Percentiles rank a stretch among this genome's conserved stretches.
These are phyloP conservation scores for Rugalucina vietnamica DNA, from an alignment of 2,888 invertebrate species.

Conservation along the genomic window DNA sequence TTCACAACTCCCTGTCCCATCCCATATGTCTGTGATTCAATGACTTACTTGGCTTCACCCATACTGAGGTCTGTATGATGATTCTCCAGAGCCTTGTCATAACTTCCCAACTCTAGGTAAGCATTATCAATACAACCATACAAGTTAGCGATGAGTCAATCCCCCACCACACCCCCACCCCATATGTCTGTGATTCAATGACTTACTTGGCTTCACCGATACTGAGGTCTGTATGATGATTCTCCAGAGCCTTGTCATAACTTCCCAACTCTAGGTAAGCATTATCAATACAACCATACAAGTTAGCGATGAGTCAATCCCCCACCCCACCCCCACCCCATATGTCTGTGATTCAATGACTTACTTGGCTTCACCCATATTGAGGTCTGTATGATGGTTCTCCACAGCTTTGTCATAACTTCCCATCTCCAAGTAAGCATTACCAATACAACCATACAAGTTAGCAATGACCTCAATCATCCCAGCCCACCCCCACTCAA, in stretches of 20 bases:
- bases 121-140: conserved; percentile 83
- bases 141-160: conserved; percentile 80
- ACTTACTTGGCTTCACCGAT: conserved; percentile 78
- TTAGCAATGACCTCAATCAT: conserved; percentile 80
- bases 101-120: conserved; percentile 79
- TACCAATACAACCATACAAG: conserved; percentile 82
- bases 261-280: conserved; percentile 80
- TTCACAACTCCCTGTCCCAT: no score
- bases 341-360: no score
- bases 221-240: conserved; percentile 78
- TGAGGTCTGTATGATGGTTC: conserved; percentile 78
- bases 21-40: no score
- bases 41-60: conserved; percentile 78
- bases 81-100: conserved; percentile 76
- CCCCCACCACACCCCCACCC: no score
- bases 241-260: conserved; percentile 76
- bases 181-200: no score
- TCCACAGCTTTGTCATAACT: conserved; percentile 77
- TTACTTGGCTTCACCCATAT: conserved; percentile 78
- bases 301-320: no score
- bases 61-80: conserved; percentile 79
- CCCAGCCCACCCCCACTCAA: no score
- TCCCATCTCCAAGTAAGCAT: conserved; percentile 81
- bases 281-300: conserved; percentile 82
- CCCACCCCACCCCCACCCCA: no score